Percentiles rank a stretch among this genome's conserved stretches.
phyloP scores from a whole-genome alignment of 2,113 vertebrate species.

The Chlamydotis undulata region DNA sequence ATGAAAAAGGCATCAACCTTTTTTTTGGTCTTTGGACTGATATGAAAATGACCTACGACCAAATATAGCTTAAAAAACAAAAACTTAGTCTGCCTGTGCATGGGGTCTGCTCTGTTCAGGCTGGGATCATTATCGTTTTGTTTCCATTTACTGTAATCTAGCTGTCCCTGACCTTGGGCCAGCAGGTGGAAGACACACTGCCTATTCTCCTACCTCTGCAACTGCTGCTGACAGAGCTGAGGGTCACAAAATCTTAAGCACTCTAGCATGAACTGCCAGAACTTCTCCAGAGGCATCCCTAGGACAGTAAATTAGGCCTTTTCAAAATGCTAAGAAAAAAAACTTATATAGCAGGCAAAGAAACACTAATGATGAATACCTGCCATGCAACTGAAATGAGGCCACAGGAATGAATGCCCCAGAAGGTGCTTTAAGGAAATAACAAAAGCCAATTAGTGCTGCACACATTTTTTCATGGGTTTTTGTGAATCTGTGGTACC shows the following conservation, averaged over 20 bases:
- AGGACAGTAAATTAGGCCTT: not conserved
- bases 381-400: constrained; percentile 5
- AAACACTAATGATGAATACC: not conserved
- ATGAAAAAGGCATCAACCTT: not conserved
- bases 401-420: not conserved
- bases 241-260: not conserved
- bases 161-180: not conserved
- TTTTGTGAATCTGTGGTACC: not conserved
- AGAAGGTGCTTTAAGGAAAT: not conserved
- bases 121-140: not conserved
- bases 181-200: not conserved
- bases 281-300: not conserved
- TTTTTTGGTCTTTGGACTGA: not conserved
- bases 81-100: not conserved
- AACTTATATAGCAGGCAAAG: not conserved
- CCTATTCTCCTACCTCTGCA: not conserved
- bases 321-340: not conserved
- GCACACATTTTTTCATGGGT: not conserved
- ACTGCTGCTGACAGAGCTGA: not conserved
- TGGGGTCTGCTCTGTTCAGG: not conserved
- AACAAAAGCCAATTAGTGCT: constrained; percentile 2
- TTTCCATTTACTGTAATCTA: not conserved
- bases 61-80: not conserved
- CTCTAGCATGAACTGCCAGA: not conserved
- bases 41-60: not conserved